Evolutionary conservation across 2,797 vertebrate genomes (phyloP), one percentile per base, ranked within the genome.

Genomic region (Sebastiscus tertius): DNA sequence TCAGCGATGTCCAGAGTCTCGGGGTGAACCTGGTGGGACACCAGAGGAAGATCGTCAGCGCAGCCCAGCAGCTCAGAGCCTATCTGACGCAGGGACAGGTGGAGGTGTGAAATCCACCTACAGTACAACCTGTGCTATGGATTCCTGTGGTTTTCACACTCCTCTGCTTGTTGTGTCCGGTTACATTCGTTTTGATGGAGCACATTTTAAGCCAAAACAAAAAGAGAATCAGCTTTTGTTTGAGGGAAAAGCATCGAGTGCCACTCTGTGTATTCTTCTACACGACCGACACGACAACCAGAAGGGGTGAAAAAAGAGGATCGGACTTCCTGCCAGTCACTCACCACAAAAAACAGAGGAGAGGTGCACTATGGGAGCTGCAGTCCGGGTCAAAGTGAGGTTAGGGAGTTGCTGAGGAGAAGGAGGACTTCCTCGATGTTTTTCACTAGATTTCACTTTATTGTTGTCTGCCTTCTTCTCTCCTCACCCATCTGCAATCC

Each of bases 1-100:
- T 81, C 79, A 99, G 98, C 77, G 98, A 99, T 67, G 95, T 99
- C 89, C 97, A 97, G 76, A 96, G 96, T 76, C 97, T 99, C 82
- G 98, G 98, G 6, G 97, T 99, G 87, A 97, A 96, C 46, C 95
- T 99, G 79, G 94, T 98, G 5, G 98, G 97, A 46, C 98, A 99
- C 90, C 98, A 99, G 95, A 97, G 98, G 93, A 98, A 99, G 90
- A 98, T 99, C 52, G 89, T 97, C 81, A 98, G 94, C 58, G 98
- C 98, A 67, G 98, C 98, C 81, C 98, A 99, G 94, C 96, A 96
- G 88, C 95, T 97, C 82, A 92, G 92, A 84, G 91, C 94, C 77
- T 91, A 96, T 79, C 94, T 96, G 85, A 94, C 85, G 20, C 95
- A 96, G 89, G 96, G 95, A 16, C 96, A 96, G 88, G 95, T 96